Conservation (phyloP, 2,888 invertebrate genomes). For the Itoplectis maculator region DNA sequence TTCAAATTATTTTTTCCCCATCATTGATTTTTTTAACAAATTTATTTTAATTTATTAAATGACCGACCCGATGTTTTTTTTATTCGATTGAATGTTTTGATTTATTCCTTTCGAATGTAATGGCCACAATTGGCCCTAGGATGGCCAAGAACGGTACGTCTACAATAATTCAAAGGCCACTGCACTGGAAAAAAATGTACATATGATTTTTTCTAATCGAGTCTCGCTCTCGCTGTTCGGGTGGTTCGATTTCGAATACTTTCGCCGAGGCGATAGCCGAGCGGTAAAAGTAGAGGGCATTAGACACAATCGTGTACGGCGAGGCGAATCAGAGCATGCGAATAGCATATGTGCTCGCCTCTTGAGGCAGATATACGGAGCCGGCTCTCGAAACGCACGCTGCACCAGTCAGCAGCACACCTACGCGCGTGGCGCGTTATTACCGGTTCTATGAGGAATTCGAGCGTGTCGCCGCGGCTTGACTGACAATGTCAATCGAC, state of each 20-base stretch:
- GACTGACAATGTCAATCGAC: slow-evolving; percentile 40
- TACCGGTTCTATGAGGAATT: slow-evolving; percentile 29
- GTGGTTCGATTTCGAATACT: slow-evolving; percentile 48
- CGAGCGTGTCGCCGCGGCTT: slow-evolving; percentile 4
- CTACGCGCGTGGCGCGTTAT: slow-evolving; percentile 20
- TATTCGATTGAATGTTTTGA: too few species aligned
- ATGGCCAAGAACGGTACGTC: too few species aligned
- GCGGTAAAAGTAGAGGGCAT: slow-evolving; percentile 47
- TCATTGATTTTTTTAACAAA: too few species aligned
- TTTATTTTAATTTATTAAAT: too few species aligned
- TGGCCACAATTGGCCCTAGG: too few species aligned
- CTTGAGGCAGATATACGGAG: not conserved
- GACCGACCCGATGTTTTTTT: too few species aligned
- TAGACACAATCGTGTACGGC: slow-evolving; percentile 45
- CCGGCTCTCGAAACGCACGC: not conserved
- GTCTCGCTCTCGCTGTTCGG: slow-evolving; percentile 1
- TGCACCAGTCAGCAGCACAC: slow-evolving; percentile 2
- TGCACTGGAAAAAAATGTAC: not conserved
- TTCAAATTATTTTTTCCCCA: too few species aligned
- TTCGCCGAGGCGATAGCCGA: slow-evolving; percentile 42
- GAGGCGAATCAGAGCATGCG: slow-evolving; percentile 58
- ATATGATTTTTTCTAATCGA: slow-evolving; percentile 16
- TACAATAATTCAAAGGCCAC: too few species aligned
- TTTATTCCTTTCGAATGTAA: too few species aligned
- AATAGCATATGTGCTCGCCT: slow-evolving; percentile 11